Base-by-base conservation (phyloP, 2,888 invertebrate species). In the Melinaea menophilus region DNA sequence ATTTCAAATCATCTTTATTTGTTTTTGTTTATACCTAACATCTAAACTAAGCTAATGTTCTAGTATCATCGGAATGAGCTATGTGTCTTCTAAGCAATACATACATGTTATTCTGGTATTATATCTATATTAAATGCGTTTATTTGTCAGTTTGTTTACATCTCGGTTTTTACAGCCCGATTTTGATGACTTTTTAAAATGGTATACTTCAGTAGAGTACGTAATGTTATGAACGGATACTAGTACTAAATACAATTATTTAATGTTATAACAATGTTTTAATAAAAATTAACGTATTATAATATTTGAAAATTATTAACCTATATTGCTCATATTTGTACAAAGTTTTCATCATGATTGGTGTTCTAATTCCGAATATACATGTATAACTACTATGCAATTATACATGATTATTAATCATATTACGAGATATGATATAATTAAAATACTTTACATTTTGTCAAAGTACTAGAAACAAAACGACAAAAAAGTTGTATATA, bases 241-340 rank as follows among this genome's bases (percentile, higher is more conserved):
- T 51, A 51, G 9, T 31, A 51, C 77, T 84, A 81, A 79, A 79
- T 84, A 85, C 76, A 83, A 84, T 82, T 85, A 84, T 83, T 81
- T 51, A 51, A 81, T 78, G 75, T 80, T 86, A 82, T 88, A 88
- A 84, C 85, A 88, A 85, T 85, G 77, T 79, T 77, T 77, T 83
- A 82, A 66, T 71, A 71, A 72, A 86, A 85, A 85, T 80, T 82
- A 86, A 86, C 82, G 79, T 83, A 69, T 72, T 84, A 82, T 79
- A 79, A 71, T 81, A 80, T 79, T 84, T 81, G 76, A 85, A 51
- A 86, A 81, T 84, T 80, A 81, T 72, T 80, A 82, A 82, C 81
- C 87, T 90, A 90, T 90, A 90, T 90, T 90, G 90, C 90, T 90
- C 83, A 81, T 87, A 79, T 90, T 90, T 90, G 90, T 90, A 90